Evolutionary conservation across 1,140 invertebrate genomes (phyloP), one percentile per base, ranked within the genome.

Genomic region (Zaprionus nigranus): DNA sequence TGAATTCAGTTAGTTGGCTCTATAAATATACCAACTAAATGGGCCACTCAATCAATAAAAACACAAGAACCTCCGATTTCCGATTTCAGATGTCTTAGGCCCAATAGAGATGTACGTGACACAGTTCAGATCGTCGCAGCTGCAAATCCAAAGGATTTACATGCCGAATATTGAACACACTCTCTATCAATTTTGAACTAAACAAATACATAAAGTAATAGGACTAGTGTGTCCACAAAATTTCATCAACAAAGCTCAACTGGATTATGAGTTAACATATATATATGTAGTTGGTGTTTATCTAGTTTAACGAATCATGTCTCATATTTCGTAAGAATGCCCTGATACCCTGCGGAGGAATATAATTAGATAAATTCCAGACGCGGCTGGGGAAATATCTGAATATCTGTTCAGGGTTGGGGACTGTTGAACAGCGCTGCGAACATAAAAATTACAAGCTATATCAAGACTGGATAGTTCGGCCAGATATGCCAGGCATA

Each of bases 391-490:
- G 46, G 46, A n/a, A 40, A 40, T 40, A 40, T 40, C 38, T n/a
- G 38, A 13, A 20, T 51, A 51, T 51, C 46, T 51, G 12, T n/a
- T 12, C 20, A 9, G 15, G 20, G 28, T 13, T 3, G 49, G 49
- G 62, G 36, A 11, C 56, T 67, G 59, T 64, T 46, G 49, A 65
- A 76, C 82, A 86, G 65, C 65, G 82, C 85, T 88, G 84, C 78
- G 85, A 88, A 88, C 83, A 87, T 88, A 75, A 88, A 87, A 87
- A 84, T 88, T 88, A 87, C 83, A 88, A 88, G 84, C 75, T 81
- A 75, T 78, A 87, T 78, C 77, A 75, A 72, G 83, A 75, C 72
- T 80, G 26, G 38, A 64, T 81, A 74, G 57, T 64, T 58, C 22
- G 30, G 49, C 22, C 15, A 17, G 24, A 46, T 60, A 34, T 63